Evolutionary conservation across 1,140 invertebrate species (phyloP), one percentile per base, ranked within the genome.

Genomic region (Ceratosolen fusciceps): DNA sequence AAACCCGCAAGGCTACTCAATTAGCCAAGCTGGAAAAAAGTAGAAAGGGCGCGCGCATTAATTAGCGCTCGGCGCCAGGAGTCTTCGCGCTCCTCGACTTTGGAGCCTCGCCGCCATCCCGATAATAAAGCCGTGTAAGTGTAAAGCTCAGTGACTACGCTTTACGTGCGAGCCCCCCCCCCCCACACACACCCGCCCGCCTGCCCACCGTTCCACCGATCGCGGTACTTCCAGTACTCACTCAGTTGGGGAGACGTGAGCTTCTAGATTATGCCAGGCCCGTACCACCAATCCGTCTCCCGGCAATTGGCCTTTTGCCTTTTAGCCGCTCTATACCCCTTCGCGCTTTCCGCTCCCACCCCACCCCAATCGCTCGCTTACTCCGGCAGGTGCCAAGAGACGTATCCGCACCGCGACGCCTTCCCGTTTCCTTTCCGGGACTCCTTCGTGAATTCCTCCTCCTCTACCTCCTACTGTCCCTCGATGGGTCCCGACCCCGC

Each of bases 181-280:
- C n/a, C n/a, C n/a, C n/a, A n/a, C n/a, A n/a, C n/a, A n/a, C n/a
- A n/a, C n/a, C n/a, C n/a, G n/a, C n/a, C n/a, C n/a, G n/a, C n/a
- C n/a, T n/a, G n/a, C n/a, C n/a, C n/a, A n/a, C n/a, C n/a, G n/a
- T n/a, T n/a, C n/a, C n/a, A n/a, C n/a, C n/a, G n/a, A n/a, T n/a
- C n/a, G n/a, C n/a, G n/a, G n/a, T n/a, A n/a, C n/a, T n/a, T n/a
- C n/a, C n/a, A n/a, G n/a, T n/a, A n/a, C n/a, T n/a, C n/a, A n/a
- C n/a, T n/a, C n/a, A 29, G 65, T 1, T 19, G 21, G 37, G 43
- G 34, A 74, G n/a, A 34, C 74, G 74, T 54, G 65, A 77, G 65
- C 49, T 68, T n/a, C 37, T 77, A 77, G 2, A 49, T 68, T 77
- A 77, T 77, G 65, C 65, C 74, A 65, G 56, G 49, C 62, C 58